A percentile compares a stretch with the other conserved stretches of the same genome.
phyloP scores from a whole-genome alignment of 37 sponge, comb jelly and placozoan genomes.

The Chondrilla cf. caribensis region DNA sequence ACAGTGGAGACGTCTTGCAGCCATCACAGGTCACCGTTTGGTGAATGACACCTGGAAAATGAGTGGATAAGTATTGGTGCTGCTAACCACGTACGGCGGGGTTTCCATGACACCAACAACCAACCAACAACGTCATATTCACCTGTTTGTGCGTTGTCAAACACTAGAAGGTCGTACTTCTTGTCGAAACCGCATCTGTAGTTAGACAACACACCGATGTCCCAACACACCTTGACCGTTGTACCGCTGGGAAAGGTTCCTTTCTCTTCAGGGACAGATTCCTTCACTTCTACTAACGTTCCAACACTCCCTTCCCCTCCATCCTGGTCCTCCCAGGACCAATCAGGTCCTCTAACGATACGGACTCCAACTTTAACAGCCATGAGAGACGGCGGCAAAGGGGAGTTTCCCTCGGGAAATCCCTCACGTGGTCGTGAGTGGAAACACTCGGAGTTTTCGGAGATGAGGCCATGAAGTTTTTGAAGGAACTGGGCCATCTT shows the following conservation, averaged over 20 bases:
- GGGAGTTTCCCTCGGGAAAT: too few species aligned
- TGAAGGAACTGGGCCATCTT: too few species aligned
- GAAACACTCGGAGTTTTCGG: too few species aligned
- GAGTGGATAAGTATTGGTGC: too few species aligned
- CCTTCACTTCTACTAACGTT: conserved; percentile 67
- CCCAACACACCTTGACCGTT: conserved; percentile 82
- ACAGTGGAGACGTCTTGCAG: conserved; percentile 35
- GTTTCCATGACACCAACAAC: too few species aligned
- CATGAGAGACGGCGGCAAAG: conserved; percentile 10
- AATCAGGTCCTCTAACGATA: conserved; percentile 85
- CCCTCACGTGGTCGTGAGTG: too few species aligned
- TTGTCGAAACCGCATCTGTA: conserved; percentile 64
- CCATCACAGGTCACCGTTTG: conserved; percentile 50
- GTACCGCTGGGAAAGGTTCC: background rate
- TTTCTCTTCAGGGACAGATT: too few species aligned
- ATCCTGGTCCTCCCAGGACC: conserved; percentile 84
- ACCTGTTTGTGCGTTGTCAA: conserved; percentile 62
- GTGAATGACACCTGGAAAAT: conserved; percentile 40
- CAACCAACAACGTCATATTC: too few species aligned
- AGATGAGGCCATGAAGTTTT: too few species aligned
- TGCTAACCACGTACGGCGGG: too few species aligned
- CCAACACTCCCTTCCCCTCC: conserved; percentile 83
- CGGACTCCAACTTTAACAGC: conserved; percentile 45
- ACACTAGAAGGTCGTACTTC: conserved; percentile 63
- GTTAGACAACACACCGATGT: conserved; percentile 68